These are phyloP conservation scores for Drosophila demipolita DNA, from an alignment of 2,888 invertebrate genomes.

Conservation along the genomic window DNA sequence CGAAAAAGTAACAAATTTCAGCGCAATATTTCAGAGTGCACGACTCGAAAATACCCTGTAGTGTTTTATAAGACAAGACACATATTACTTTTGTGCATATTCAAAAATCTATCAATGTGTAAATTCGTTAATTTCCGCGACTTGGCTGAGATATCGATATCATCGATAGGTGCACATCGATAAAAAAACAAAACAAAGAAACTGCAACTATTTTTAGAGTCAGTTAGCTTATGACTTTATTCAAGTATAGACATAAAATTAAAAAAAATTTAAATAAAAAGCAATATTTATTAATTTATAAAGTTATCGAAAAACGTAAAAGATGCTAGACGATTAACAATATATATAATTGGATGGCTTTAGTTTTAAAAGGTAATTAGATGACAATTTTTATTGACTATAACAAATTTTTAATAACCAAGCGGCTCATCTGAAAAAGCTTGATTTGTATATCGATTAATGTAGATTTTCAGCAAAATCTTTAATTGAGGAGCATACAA, in stretches of 20 bases:
- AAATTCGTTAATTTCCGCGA: no score
- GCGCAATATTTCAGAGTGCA: neutral
- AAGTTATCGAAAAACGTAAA: neutral
- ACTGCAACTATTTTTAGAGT: neutral
- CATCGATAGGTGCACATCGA: neutral
- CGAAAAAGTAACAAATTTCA: neutral
- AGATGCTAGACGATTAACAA: neutral
- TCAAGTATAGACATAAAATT: neutral
- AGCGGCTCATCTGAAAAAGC: no score
- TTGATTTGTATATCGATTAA: neutral
- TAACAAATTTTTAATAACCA: no score
- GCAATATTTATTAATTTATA: neutral
- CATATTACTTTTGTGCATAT: neutral
- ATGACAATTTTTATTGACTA: neutral
- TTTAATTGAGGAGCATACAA: no score
- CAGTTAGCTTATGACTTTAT: neutral
- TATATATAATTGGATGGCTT: neutral
- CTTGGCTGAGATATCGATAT: neutral
- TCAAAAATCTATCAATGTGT: neutral
- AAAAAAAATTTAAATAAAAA: neutral
- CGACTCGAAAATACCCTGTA: slow-evolving; percentile 19
- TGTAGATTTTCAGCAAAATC: neutral
- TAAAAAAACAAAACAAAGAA: accelerated
- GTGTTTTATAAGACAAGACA: neutral
- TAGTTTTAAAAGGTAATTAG: no score